Evolutionary conservation across 2,888 invertebrate genomes (phyloP).

Genomic region (Adelphocoris suturalis): DNA sequence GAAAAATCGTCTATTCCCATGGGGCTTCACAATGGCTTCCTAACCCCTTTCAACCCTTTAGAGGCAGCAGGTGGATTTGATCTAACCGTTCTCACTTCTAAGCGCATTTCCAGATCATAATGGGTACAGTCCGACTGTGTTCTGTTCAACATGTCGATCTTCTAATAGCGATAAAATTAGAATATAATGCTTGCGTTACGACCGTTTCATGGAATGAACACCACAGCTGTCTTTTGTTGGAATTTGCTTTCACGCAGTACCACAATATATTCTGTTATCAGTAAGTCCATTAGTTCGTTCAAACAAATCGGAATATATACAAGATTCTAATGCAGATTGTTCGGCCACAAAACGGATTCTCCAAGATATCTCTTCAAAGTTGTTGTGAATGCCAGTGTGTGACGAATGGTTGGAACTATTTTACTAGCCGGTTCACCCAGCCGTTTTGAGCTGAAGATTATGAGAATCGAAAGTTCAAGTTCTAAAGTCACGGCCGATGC

Average conservation of each 20-base stretch:
- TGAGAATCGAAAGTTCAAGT: constrained; percentile 64
- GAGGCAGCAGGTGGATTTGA: constrained; percentile 45
- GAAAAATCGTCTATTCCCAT: constrained; percentile 67
- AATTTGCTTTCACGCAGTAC: neutral
- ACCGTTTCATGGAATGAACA: neutral
- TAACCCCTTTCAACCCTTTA: constrained; percentile 20
- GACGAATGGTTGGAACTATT: constrained; percentile 57
- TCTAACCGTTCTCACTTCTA: constrained; percentile 35
- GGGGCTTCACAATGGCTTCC: constrained; percentile 57
- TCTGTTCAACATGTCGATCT: neutral
- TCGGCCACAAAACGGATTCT: too few relatives aligned
- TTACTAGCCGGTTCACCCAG: constrained; percentile 58
- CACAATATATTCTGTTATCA: neutral
- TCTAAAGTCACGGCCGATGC: neutral
- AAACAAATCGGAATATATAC: neutral
- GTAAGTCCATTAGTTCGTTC: neutral
- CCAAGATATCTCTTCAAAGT: too few relatives aligned
- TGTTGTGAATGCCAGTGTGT: too few relatives aligned
- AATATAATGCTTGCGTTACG: neutral
- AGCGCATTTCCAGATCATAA: constrained; percentile 26
- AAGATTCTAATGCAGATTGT: neutral
- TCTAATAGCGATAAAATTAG: constrained; percentile 28
- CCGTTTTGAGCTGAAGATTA: constrained; percentile 54
- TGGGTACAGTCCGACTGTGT: neutral
- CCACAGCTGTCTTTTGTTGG: neutral